These are phyloP conservation scores for Pomacea canaliculata DNA, from an alignment of 2,888 invertebrate species.

Conservation along the genomic window DNA sequence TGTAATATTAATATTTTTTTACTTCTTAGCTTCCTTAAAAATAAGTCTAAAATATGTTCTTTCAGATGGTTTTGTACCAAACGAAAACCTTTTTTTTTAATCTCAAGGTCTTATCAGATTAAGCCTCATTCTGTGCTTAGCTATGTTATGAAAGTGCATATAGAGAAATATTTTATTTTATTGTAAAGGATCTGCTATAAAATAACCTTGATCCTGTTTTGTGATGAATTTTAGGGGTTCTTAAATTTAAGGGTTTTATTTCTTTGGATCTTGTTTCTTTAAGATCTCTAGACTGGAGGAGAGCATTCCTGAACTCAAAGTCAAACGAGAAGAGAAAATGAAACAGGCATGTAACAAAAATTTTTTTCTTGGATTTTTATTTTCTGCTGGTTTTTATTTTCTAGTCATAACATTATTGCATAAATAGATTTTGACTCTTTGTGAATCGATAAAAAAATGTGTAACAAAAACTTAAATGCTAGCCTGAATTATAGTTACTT, in stretches of 20 bases:
- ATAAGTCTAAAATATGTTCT: neutral
- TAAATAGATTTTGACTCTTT: too few relatives aligned
- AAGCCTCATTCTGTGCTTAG: too few relatives aligned
- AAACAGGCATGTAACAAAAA: constrained; percentile 41
- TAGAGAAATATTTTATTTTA: too few relatives aligned
- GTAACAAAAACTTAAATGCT: too few relatives aligned
- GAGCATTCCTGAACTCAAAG: constrained; percentile 47
- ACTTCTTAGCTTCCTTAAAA: neutral
- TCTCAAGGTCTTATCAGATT: too few relatives aligned
- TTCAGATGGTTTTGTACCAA: too few relatives aligned
- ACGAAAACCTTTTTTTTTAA: too few relatives aligned
- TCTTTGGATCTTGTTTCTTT: neutral
- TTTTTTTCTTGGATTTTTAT: neutral
- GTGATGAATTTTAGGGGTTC: neutral
- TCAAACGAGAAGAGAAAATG: constrained; percentile 49
- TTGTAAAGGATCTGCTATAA: neutral
- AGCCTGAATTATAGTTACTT: too few relatives aligned
- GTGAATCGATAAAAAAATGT: too few relatives aligned
- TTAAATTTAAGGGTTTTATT: neutral
- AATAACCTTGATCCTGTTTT: neutral
- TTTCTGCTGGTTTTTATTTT: neutral
- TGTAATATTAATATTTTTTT: neutral
- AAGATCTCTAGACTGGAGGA: constrained; percentile 46
- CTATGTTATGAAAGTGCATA: too few relatives aligned
- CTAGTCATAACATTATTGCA: too few relatives aligned